Conservation (phyloP, 2,888 invertebrate species). For the Miltochrista miniata region DNA sequence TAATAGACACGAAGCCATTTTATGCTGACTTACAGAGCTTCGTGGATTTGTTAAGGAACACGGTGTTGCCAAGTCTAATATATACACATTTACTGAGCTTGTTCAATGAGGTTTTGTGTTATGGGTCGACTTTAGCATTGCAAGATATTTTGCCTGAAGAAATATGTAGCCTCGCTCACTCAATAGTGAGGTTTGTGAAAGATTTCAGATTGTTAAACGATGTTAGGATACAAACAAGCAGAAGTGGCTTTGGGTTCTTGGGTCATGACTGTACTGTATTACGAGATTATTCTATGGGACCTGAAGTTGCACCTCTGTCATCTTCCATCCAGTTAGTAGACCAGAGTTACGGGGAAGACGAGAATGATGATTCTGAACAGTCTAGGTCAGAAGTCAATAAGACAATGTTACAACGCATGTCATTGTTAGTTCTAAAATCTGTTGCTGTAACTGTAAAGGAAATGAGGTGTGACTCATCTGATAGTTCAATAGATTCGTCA, state of each 20-base stretch:
- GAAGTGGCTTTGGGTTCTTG: conserved; percentile 74
- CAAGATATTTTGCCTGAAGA: conserved; percentile 95
- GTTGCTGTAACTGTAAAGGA: conserved; percentile 96
- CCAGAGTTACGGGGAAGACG: conserved; percentile 75
- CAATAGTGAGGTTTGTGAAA: conserved; percentile 93
- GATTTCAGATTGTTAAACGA: conserved; percentile 90
- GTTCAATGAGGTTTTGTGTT: conserved; percentile 95
- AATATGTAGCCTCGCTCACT: conserved; percentile 93
- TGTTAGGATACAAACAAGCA: conserved; percentile 69
- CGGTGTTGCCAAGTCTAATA: conserved; percentile 90
- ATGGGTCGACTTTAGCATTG: conserved; percentile 94
- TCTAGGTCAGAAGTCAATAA: conserved; percentile 86
- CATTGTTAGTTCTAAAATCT: conserved; percentile 93
- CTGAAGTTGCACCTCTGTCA: conserved; percentile 61
- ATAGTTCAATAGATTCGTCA: conserved; percentile 92
- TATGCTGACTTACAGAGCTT: conserved; percentile 93
- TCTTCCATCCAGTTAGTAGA: conserved; percentile 73
- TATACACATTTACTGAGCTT: conserved; percentile 93
- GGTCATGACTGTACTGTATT: conserved; percentile 71
- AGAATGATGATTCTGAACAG: conserved; percentile 58
- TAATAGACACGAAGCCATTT: conserved; percentile 94
- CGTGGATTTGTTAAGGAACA: conserved; percentile 87
- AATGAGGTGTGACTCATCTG: conserved; percentile 93
- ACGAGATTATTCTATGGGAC: conserved; percentile 65
- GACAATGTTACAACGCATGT: conserved; percentile 93